Base-by-base conservation (phyloP, 1,140 invertebrate species). In the Colletes latitarsis region DNA sequence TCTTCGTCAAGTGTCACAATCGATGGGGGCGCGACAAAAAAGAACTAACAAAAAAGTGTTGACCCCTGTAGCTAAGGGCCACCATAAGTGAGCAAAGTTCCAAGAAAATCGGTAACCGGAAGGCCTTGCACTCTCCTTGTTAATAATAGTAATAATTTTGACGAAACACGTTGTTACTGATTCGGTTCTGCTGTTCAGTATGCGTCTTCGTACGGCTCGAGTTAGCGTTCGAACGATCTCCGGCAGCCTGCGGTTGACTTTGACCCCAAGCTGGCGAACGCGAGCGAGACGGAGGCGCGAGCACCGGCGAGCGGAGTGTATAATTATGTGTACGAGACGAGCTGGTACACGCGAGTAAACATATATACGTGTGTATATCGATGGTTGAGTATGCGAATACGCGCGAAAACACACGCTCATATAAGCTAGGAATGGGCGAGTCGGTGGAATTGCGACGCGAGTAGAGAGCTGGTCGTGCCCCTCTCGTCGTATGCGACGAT, bases 381-480 rank as follows among this genome's bases (percentile, higher is more conserved):
- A 17, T 39, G 12, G 17, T 19, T n/a, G 71, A 14, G 57, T 5
- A 10, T 68, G 19, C 46, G 43, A 19, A 3, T 43, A 43, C 43
- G 46, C n/a, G 67, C 39, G 43, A 14, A 64, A 46, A 62, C 19
- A 67, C 53, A 58, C 17, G 41, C 6, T 46, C n/a, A 57, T 41
- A 19, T 46, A 64, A 43, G 53, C 30, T n/a, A 58, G 41, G 46
- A 63, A 14, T 63, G 6, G 17, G n/a, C 57, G 39, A 69, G 72
- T 80, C 81, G 63, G n/a, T 53, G 67, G 72, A 86, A 83, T 87
- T 87, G 84, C 84, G 84, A 86, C 75, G 83, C 62, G 58, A 77
- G 68, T 62, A 84, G 68, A 81, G 81, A 77, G 63, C 74, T 52
- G 81, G 88, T 83, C 89, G 90, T 88, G 90, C 89, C 90, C 84